Evolutionary conservation across 1,140 invertebrate species (phyloP).

Genomic region (Carcinoscorpius rotundicauda): DNA sequence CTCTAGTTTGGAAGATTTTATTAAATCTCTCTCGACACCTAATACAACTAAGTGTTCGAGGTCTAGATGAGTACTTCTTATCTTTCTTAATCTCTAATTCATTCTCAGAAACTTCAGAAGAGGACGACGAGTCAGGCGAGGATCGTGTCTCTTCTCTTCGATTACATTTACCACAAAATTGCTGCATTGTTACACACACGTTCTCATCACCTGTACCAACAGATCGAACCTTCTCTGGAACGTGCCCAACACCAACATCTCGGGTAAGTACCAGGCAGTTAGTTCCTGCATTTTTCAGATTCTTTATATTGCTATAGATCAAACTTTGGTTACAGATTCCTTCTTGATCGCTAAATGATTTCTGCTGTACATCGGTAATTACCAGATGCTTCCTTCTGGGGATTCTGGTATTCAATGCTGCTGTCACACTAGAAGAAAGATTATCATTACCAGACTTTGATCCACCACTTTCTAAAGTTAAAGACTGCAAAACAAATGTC

Average conservation of each 20-base stretch:
- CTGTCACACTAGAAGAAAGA: background rate
- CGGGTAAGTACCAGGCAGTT: slow-evolving; percentile 51
- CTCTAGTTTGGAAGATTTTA: too few relatives aligned
- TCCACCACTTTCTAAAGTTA: background rate
- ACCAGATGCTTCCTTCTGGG: background rate
- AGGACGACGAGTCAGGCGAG: background rate
- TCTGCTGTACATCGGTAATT: too few relatives aligned
- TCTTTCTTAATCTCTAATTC: background rate
- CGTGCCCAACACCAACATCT: slow-evolving; percentile 47
- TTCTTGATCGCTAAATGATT: background rate
- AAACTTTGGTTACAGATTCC: background rate
- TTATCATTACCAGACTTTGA: background rate
- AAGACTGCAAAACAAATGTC: too few relatives aligned
- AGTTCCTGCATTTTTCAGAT: slow-evolving; percentile 47
- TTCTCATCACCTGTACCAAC: slow-evolving; percentile 24
- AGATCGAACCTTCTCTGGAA: slow-evolving; percentile 32
- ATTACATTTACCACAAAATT: too few relatives aligned
- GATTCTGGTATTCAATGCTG: background rate
- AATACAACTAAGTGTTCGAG: too few relatives aligned
- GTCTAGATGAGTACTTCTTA: too few relatives aligned
- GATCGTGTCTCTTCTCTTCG: too few relatives aligned
- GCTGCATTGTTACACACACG: too few relatives aligned
- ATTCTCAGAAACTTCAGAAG: background rate
- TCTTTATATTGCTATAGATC: background rate
- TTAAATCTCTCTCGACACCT: too few relatives aligned